Base-by-base conservation (phyloP, 2,797 vertebrate species). In the Liparis tanakae region DNA sequence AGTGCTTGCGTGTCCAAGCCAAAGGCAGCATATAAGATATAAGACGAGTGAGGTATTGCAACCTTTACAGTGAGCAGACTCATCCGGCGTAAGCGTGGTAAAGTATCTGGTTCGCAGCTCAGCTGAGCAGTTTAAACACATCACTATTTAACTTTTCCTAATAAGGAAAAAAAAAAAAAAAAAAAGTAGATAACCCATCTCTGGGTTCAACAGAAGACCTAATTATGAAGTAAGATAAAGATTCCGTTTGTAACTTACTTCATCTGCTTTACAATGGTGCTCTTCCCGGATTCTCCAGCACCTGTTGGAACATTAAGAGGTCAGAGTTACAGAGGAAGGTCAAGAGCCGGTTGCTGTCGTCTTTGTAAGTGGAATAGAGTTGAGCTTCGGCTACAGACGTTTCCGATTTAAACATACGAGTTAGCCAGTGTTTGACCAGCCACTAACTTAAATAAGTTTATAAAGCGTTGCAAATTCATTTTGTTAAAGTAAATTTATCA, bases 251-350 rank as follows among this genome's bases (percentile, higher is more conserved):
- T 65, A 55, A 94, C 95, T 94, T 86, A 96, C 94, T 96, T 96
- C 95, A 96, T 96, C 88, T 95, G 95, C 93, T 96, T 96, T 69
- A 96, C 95, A 67, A 96, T 95, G 80, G 95, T 96, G 85, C 95
- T 96, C 90, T 96, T 96, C 57, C 95, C 95, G 55, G 95, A 96
- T 85, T 96, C 95, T 6, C 95, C 95, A n/a, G 95, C 95, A 89
- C 94, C 95, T 95, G 90, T 80, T 65, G 87, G 72, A 79, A 90
- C 67, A 85, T 44, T 13, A 69, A 77, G 73, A 80, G 17, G 74
- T 54, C 8, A 72, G 10, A 68, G 46, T 85, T 82, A 76, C 12
- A 75, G 25, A 72, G 10, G 12, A 58, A 59, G 17, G 8, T 46
- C n/a, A 37, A 20, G 34, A n/a, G 18, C 36, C 56, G 6, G 18